Percentiles rank a stretch among this genome's conserved stretches.
Conservation (phyloP, 2,888 invertebrate genomes). For the Hofmannophila pseudospretella region DNA sequence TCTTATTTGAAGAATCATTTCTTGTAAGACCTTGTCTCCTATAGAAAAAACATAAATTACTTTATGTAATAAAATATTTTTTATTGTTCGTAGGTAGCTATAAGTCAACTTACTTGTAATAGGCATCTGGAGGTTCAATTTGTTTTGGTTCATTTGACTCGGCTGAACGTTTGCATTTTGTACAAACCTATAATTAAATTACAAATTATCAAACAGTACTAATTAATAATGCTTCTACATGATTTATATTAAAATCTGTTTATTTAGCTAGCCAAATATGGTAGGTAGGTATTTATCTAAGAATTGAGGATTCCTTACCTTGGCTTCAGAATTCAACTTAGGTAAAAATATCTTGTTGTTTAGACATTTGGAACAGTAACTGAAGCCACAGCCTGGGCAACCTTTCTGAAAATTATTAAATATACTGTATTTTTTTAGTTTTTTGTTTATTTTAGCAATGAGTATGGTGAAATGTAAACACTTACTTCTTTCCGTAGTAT, state of each 20-base stretch:
- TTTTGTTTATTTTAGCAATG: neutral
- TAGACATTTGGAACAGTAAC: conserved; percentile 90
- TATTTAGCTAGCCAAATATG: too few species aligned
- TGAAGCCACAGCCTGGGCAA: conserved; percentile 90
- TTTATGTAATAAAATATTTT: too few species aligned
- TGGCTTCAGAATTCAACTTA: conserved; percentile 79
- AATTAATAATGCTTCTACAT: too few species aligned
- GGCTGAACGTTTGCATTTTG: conserved; percentile 43
- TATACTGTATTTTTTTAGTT: neutral
- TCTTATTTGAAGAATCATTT: conserved; percentile 11
- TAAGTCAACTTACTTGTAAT: conserved; percentile 76
- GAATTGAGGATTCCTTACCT: too few species aligned
- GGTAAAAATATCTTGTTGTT: conserved; percentile 83
- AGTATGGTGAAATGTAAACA: conserved; percentile 5
- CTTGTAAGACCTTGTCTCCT: conserved; percentile 28
- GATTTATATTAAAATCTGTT: too few species aligned
- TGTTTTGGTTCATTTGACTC: conserved; percentile 24
- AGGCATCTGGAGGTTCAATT: conserved; percentile 72
- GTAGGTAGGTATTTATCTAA: too few species aligned
- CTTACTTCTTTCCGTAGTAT: conserved; percentile 85
- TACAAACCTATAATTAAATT: conserved; percentile 45
- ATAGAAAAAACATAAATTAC: too few species aligned
- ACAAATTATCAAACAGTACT: conserved; percentile 16
- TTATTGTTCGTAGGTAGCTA: too few species aligned
- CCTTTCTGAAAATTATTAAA: conserved; percentile 83